These are phyloP conservation scores for Anas acuta DNA, from an alignment of 2,797 vertebrate species.

Conservation along the genomic window DNA sequence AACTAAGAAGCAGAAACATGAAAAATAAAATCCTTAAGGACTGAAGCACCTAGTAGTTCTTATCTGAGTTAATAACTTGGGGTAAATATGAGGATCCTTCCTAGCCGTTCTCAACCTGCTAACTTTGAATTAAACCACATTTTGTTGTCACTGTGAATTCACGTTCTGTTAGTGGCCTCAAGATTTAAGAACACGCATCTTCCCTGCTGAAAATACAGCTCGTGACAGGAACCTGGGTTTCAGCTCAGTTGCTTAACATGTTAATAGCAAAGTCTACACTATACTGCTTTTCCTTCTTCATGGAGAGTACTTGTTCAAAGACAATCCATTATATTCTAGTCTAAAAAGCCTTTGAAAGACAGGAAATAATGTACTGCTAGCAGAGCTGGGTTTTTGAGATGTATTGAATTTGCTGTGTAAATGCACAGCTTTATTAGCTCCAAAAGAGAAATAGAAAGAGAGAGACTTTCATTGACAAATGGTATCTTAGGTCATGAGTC, in stretches of 20 bases:
- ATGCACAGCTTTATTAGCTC: slow-evolving; percentile 53
- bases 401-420: slow-evolving; percentile 51
- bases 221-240: not conserved
- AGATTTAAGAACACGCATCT: slow-evolving; percentile 46
- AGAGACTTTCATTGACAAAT: slow-evolving; percentile 32
- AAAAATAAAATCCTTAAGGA: slow-evolving; percentile 38
- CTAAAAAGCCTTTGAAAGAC: slow-evolving; percentile 48
- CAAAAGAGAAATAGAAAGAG: not conserved
- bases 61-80: slow-evolving; percentile 39
- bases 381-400: not conserved
- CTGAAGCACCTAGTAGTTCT: slow-evolving; percentile 25
- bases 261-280: slow-evolving; percentile 29
- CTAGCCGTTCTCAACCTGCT: slow-evolving; percentile 46
- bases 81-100: slow-evolving; percentile 23
- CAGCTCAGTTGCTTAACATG: slow-evolving; percentile 16
- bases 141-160: slow-evolving; percentile 59
- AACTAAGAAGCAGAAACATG: slow-evolving; percentile 53
- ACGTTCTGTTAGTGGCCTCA: slow-evolving; percentile 15
- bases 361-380: slow-evolving; percentile 20
- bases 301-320: slow-evolving; percentile 30
- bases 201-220: slow-evolving; percentile 22
- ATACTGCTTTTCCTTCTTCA: slow-evolving; percentile 2
- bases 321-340: slow-evolving; percentile 7
- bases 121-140: slow-evolving; percentile 63
- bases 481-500: slow-evolving; percentile 14